phyloP scores from a whole-genome alignment of 2,888 invertebrate genomes.

The Acrocera orbiculus region DNA sequence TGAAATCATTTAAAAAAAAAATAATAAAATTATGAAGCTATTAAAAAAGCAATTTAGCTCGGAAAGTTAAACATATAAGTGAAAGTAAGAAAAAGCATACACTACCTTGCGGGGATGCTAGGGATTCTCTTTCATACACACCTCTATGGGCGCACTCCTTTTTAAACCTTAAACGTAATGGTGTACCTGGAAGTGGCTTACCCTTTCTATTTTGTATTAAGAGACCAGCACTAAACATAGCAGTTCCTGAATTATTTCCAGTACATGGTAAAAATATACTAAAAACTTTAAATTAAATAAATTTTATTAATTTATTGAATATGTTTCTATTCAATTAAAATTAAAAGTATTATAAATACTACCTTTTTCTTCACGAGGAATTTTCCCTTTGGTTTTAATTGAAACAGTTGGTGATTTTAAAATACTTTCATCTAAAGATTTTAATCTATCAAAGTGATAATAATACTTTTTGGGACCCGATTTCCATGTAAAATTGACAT shows the following conservation, averaged over 20 bases:
- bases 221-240: conserved; percentile 72
- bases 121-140: conserved; percentile 45
- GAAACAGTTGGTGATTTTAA: conserved; percentile 74
- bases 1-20: too few species aligned
- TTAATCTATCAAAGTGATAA: conserved; percentile 72
- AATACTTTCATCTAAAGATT: conserved; percentile 68
- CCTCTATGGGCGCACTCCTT: conserved; percentile 90
- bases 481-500: conserved; percentile 83
- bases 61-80: too few species aligned
- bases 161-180: conserved; percentile 66
- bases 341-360: too few species aligned
- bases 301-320: background rate
- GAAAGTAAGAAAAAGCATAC: conserved; percentile 20
- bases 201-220: conserved; percentile 66
- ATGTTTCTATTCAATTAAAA: too few species aligned
- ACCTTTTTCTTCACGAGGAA: conserved; percentile 76
- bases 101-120: conserved; percentile 33
- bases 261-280: conserved; percentile 75
- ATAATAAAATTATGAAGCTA: background rate
- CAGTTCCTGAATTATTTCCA: conserved; percentile 74
- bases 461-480: conserved; percentile 63
- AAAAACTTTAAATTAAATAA: conserved; percentile 40
- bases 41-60: conserved; percentile 8
- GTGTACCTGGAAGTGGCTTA: conserved; percentile 68
- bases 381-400: conserved; percentile 67